phyloP scores from a whole-genome alignment of 2,797 vertebrate genomes.

The Decapterus maruadsi region DNA sequence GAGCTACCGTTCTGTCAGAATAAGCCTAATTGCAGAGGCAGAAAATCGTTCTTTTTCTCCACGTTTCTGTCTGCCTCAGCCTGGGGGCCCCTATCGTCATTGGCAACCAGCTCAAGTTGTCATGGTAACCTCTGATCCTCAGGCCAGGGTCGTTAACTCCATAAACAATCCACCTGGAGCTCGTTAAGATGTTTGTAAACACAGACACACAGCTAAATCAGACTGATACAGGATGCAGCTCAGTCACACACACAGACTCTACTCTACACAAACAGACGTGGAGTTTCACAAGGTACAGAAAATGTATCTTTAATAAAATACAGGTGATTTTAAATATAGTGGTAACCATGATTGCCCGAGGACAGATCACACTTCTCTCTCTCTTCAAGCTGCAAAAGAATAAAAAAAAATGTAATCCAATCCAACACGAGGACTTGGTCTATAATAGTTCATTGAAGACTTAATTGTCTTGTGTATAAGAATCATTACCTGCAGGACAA shows the following conservation, averaged over 20 bases:
- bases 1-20: too few relatives aligned
- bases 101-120: too few relatives aligned
- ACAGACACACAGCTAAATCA: background rate
- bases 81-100: too few relatives aligned
- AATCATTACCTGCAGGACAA: slow-evolving; percentile 35
- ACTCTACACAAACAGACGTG: background rate
- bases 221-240: background rate
- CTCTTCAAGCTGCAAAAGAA: slow-evolving; percentile 26
- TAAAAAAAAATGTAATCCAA: background rate
- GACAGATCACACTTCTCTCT: background rate
- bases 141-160: too few relatives aligned
- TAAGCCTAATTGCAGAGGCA: too few relatives aligned
- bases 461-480: background rate
- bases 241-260: too few relatives aligned
- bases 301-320: background rate
- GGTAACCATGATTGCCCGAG: background rate
- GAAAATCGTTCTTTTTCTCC: too few relatives aligned
- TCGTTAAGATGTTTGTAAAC: too few relatives aligned
- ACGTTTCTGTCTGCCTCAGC: too few relatives aligned
- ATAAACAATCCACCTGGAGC: too few relatives aligned
- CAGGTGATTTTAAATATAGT: background rate
- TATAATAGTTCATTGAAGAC: too few relatives aligned
- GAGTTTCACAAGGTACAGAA: background rate
- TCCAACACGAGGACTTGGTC: background rate
- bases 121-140: too few relatives aligned